phyloP scores from a whole-genome alignment of 2,888 invertebrate species.

The Erebia ligea region DNA sequence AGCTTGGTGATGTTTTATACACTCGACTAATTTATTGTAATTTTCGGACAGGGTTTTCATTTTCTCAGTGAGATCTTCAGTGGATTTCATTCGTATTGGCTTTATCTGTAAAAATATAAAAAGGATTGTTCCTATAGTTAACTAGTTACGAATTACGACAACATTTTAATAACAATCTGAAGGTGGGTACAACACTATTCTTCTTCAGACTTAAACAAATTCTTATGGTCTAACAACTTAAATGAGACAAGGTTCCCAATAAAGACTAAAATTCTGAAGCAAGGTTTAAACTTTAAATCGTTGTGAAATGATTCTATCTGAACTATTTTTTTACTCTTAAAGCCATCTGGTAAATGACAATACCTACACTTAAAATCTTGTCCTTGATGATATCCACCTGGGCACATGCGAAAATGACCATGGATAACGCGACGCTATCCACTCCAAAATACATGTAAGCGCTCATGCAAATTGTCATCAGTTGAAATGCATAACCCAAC shows the following conservation, averaged over 20 bases:
- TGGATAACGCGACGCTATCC: slow-evolving; percentile 71
- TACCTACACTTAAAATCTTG: slow-evolving; percentile 62
- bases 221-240: no score
- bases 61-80: slow-evolving; percentile 23
- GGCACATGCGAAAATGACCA: slow-evolving; percentile 72
- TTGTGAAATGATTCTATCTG: background rate
- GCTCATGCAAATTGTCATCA: slow-evolving; percentile 67
- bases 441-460: slow-evolving; percentile 77
- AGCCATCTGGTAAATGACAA: background rate
- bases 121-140: background rate
- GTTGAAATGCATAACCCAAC: slow-evolving; percentile 66
- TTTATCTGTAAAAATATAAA: slow-evolving; percentile 38
- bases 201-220: no score
- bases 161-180: no score
- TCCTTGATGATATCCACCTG: slow-evolving; percentile 72
- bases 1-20: slow-evolving; percentile 68
- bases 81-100: slow-evolving; percentile 25
- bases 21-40: slow-evolving; percentile 60
- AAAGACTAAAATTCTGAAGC: no score
- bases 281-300: no score
- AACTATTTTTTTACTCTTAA: background rate
- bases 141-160: no score
- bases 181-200: no score
- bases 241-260: no score
- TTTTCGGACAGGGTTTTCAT: slow-evolving; percentile 38